Evolutionary conservation across 1,140 invertebrate species (phyloP), one percentile per base, ranked within the genome.

Genomic region (Drosophila sucinea): DNA sequence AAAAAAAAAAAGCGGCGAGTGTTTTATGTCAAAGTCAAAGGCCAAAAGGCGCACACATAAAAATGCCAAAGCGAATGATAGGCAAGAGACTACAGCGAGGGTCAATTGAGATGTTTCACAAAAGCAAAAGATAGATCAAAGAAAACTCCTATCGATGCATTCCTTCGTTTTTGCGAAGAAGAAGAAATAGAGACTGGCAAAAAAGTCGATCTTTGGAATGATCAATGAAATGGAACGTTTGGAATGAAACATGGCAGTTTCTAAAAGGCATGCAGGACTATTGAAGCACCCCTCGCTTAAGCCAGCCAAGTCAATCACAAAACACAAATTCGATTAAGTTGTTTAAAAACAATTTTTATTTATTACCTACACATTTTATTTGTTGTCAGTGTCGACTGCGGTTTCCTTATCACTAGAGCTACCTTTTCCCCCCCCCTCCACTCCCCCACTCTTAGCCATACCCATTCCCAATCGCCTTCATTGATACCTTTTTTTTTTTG

Each of bases 281-380:
- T 25, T n/a, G 0, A n/a, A n/a, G 0, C 68, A 1, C 1, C 70
- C 67, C 63, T 60, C 61, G 67, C 35, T 17, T 1, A 33, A 30
- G 62, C 38, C 32, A 32, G 25, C 51, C 65, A 67, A 87, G 77
- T 89, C 77, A 80, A 87, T 87, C 84, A 73, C 67, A 89, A 80
- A 87, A 89, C 79, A 83, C 84, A 87, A 87, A 87, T 87, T 87
- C 83, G 84, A 87, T 87, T 80, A 89, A 89, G 83, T 87, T 87
- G 84, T 87, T 87, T 87, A 87, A 89, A 87, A 89, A 87, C 84
- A 89, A 87, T 87, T 87, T 86, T 89, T 81, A 77, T 87, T 87
- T 87, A 87, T 89, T 89, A 74, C 84, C 80, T 64, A 77, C 57
- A 66, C 63, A 64, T 71, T 81, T 81, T 65, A 74, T 75, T 81